Evolutionary conservation across 2,113 vertebrate genomes (phyloP).

Genomic region (Clarias batrachus): DNA sequence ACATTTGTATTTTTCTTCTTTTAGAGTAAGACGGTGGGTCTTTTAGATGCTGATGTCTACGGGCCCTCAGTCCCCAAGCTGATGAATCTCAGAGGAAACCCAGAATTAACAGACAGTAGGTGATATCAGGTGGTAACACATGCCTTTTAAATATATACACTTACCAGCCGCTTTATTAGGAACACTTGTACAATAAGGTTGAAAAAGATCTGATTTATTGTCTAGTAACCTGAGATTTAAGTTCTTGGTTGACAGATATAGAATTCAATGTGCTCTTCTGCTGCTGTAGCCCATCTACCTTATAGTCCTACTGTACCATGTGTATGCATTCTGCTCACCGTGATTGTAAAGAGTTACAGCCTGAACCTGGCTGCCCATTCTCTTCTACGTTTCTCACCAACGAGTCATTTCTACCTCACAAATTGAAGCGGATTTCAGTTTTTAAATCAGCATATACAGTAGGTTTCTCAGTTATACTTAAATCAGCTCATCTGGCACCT

Average conservation of each 20-base stretch:
- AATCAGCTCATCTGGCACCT: neutral
- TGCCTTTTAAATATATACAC: neutral
- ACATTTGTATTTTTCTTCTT: neutral
- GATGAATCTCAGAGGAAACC: slow-evolving; percentile 95
- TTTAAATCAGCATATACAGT: neutral
- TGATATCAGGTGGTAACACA: neutral
- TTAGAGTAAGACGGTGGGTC: slow-evolving; percentile 82
- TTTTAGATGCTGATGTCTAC: slow-evolving; percentile 92
- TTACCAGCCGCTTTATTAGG: neutral
- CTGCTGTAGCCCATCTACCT: neutral
- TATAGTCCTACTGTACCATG: neutral
- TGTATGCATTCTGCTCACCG: neutral
- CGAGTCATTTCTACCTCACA: neutral
- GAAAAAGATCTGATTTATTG: neutral
- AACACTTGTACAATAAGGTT: too few species aligned
- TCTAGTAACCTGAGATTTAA: neutral
- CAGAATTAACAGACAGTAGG: slow-evolving; percentile 87
- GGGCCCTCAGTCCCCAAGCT: slow-evolving; percentile 93
- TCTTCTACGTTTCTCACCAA: neutral
- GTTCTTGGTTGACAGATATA: neutral
- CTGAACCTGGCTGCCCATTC: neutral
- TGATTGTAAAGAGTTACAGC: neutral
- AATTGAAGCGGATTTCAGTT: neutral
- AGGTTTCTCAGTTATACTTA: neutral
- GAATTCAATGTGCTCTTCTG: neutral